Conservation (phyloP, 2,113 vertebrate genomes). For the Lathamus discolor region DNA sequence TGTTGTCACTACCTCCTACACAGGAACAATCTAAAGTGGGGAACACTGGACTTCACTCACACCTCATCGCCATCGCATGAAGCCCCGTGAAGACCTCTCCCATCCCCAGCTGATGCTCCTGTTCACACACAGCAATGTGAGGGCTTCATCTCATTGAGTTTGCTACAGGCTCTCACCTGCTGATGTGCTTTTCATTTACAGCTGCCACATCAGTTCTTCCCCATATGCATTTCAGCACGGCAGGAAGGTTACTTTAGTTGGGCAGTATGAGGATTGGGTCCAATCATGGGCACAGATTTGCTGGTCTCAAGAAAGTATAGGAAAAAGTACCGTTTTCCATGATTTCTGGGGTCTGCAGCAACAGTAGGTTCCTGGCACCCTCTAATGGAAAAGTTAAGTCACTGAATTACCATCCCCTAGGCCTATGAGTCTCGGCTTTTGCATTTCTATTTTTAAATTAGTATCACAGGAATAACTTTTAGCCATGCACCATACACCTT, state of each 20-base stretch:
- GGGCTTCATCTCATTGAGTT: neutral
- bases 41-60: neutral
- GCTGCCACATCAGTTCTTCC: neutral
- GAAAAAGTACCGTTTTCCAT: neutral
- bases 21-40: neutral
- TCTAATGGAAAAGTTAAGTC: slow-evolving; percentile 59
- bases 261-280: neutral
- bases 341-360: neutral
- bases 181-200: neutral
- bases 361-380: slow-evolving; percentile 60
- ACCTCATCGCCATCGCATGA: neutral
- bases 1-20: neutral
- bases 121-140: too few species aligned
- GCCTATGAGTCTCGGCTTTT: neutral
- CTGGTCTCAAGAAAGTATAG: neutral
- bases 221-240: rapidly evolving
- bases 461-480: neutral
- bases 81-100: neutral
- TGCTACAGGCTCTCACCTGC: neutral
- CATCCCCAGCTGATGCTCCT: neutral
- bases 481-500: neutral
- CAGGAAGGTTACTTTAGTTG: neutral
- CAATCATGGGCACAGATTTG: neutral
- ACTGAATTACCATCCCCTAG: neutral
- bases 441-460: slow-evolving; percentile 25